These are phyloP conservation scores for Drosophila niveifrons DNA, from an alignment of 2,888 invertebrate species.

Conservation along the genomic window DNA sequence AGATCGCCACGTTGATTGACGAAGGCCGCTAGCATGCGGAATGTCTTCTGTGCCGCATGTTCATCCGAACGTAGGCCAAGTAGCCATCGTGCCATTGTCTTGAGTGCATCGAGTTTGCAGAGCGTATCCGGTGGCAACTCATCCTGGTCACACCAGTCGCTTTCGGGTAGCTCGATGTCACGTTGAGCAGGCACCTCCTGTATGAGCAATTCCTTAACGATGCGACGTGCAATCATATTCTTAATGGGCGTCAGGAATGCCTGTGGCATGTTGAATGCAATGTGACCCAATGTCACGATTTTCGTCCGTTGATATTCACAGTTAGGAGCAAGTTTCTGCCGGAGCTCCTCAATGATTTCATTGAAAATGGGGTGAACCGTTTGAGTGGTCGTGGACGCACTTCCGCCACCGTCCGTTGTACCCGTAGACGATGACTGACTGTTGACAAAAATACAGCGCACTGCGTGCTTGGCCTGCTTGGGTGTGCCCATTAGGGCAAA, in stretches of 20 bases:
- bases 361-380: constrained; percentile 91
- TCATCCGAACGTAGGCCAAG: constrained; percentile 95
- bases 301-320: constrained; percentile 95
- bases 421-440: constrained; percentile 85
- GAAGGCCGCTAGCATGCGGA: constrained; percentile 97
- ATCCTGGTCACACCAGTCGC: constrained; percentile 93
- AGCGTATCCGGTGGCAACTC: constrained; percentile 95
- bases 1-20: constrained; percentile 96
- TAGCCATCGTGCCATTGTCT: constrained; percentile 98
- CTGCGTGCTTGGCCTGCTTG: constrained; percentile 98
- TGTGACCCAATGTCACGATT: constrained; percentile 97
- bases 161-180: constrained; percentile 79
- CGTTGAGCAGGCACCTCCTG: constrained; percentile 89
- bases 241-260: constrained; percentile 96
- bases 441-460: constrained; percentile 95
- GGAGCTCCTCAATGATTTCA: constrained; percentile 92
- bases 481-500: constrained; percentile 95
- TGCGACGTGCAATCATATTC: constrained; percentile 96
- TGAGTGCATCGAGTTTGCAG: constrained; percentile 97
- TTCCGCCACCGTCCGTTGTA: constrained; percentile 59
- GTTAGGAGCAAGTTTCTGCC: constrained; percentile 90
- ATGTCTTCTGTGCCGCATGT: constrained; percentile 95
- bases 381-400: constrained; percentile 69
- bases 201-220: constrained; percentile 97
- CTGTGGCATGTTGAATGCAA: constrained; percentile 96